Base-by-base conservation (phyloP, 2,888 invertebrate species). In the Phlogophora meticulosa region DNA sequence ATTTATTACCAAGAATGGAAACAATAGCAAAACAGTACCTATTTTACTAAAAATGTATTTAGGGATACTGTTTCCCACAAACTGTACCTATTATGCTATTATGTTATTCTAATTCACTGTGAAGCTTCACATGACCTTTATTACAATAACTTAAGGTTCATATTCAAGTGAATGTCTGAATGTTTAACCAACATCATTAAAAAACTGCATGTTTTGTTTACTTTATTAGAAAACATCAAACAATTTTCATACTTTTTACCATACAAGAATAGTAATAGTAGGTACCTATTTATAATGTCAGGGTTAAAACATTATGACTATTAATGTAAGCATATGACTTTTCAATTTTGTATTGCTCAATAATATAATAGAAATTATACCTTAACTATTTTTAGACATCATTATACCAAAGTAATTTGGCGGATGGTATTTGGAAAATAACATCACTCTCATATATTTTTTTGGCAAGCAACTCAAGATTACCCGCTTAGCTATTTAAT, bases 371-470 rank as follows among this genome's bases (percentile, higher is more conserved):
- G n/a, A 72, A 77, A 48, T 49, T 60, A 60, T 59, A 51, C 34
- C 62, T 48, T 38, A 43, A 42, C 55, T 36, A 60, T 74, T 49
- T 66, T 42, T 63, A 82, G 24, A 55, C 51, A 57, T 46, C 38
- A 69, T 67, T 43, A 78, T 57, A 73, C 81, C 78, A 81, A 78
- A 81, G 74, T 58, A 65, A 64, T 73, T 78, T 78, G 74, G 78
- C 56, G 32, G 51, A 56, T 46, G 22, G 28, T 73, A 28, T 78
- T 57, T 38, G 69, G n/a, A 46, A 40, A 57, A 51, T 56, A 63
- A 58, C 45, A 76, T 45, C 59, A 77, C 34, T 46, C 10, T 32
- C 32, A 58, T 43, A 5, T 22, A 38, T 38, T 48, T 56, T 43
- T 46, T 59, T 64, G 11, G 15, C 61, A 43, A 45, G 11, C 32